Percentiles rank a stretch among this genome's conserved stretches.
Evolutionary conservation across 2,113 vertebrate genomes (phyloP).

Genomic region (Sander lucioperca): DNA sequence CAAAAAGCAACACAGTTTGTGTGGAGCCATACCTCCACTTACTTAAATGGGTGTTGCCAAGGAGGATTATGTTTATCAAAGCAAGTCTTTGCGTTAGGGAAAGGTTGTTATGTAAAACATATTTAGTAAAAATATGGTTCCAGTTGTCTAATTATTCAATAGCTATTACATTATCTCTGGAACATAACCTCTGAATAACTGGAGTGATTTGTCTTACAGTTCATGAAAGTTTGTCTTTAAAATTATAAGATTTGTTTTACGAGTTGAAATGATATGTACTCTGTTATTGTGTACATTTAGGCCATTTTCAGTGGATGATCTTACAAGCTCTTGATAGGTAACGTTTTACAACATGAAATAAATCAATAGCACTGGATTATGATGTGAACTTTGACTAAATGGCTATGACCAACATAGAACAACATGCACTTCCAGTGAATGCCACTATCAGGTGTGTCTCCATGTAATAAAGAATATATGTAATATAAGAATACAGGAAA

Average conservation of each 20-base stretch:
- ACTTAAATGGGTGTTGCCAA: constrained; percentile 9
- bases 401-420: not conserved
- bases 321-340: not conserved
- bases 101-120: not conserved
- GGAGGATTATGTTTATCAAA: constrained; percentile 18
- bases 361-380: not conserved
- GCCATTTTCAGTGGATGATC: not conserved
- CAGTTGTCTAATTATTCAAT: not conserved
- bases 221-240: not conserved
- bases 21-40: not conserved
- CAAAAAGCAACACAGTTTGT: not conserved
- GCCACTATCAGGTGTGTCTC: not conserved
- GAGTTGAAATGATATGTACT: not conserved
- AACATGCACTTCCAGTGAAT: not conserved
- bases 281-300: not conserved
- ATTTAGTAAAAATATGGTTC: not conserved
- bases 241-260: not conserved
- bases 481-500: not conserved
- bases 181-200: not conserved
- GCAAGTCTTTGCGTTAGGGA: constrained; percentile 21
- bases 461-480: not conserved
- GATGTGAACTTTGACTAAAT: not conserved
- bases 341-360: not conserved
- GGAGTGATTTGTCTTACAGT: not conserved
- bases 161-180: not conserved